Evolutionary conservation across 2,113 vertebrate genomes (phyloP).

Genomic region (Ginglymostoma cirratum): DNA sequence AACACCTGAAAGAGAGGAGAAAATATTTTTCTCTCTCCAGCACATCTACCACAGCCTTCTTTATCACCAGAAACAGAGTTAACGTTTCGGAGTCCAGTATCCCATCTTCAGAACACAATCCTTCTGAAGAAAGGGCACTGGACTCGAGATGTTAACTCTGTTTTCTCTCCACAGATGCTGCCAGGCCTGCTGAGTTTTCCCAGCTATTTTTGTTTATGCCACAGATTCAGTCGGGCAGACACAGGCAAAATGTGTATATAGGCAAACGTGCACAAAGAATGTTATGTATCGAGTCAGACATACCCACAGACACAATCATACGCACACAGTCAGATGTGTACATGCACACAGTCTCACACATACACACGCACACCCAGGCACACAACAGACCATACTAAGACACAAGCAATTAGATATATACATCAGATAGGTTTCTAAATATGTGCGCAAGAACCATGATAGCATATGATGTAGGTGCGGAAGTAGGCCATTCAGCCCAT

Average conservation of each 20-base stretch:
- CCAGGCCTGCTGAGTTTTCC: no score
- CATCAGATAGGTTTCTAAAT: no score
- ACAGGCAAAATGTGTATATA: not conserved
- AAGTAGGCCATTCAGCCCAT: no score
- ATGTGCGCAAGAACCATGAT: no score
- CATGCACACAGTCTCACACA: not conserved
- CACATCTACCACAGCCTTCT: not conserved
- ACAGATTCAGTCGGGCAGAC: not conserved
- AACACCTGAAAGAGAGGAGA: not conserved
- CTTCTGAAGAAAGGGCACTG: no score
- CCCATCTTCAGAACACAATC: no score
- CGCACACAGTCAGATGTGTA: not conserved
- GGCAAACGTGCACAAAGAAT: not conserved
- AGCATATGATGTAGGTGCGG: no score
- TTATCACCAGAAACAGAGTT: not conserved
- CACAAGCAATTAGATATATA: no score
- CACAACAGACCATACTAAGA: not conserved
- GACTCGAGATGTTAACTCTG: no score
- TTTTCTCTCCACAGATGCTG: no score
- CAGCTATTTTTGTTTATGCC: no score
- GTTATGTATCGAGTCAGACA: not conserved
- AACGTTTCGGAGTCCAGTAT: no score
- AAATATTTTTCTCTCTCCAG: not conserved
- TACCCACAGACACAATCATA: not conserved
- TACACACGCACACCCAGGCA: not conserved